Evolutionary conservation across 2,113 vertebrate species (phyloP).

Genomic region (Nycticorax nycticorax): DNA sequence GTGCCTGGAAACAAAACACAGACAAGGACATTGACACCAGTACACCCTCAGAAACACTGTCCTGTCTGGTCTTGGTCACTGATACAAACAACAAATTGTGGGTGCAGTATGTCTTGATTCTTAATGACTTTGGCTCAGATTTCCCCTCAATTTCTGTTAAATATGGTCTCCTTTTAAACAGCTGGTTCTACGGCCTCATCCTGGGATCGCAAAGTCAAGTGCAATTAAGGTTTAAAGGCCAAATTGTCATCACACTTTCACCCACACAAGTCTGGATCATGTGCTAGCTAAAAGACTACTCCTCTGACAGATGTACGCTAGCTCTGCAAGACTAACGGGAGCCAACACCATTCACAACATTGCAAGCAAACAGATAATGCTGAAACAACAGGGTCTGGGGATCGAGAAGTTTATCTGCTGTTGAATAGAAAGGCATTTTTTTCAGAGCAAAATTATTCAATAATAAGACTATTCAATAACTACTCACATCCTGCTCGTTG

Average conservation of each 20-base stretch:
- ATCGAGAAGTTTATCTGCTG: background rate
- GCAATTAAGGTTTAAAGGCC: background rate
- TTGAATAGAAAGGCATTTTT: background rate
- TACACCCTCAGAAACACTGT: background rate
- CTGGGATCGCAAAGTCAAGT: background rate
- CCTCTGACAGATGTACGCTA: fast-evolving
- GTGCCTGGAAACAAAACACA: slow-evolving; percentile 72
- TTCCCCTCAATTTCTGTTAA: background rate
- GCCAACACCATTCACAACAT: background rate
- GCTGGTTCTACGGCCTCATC: background rate
- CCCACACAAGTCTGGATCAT: background rate
- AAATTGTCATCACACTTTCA: background rate
- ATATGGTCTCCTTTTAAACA: background rate
- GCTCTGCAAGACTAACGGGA: fast-evolving
- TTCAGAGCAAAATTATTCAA: background rate
- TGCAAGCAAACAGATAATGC: background rate
- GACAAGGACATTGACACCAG: background rate
- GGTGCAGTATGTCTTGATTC: background rate
- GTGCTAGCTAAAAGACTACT: background rate
- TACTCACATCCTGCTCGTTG: background rate
- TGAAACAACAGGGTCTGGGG: background rate
- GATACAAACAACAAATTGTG: background rate
- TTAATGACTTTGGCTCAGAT: background rate
- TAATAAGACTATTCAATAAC: background rate
- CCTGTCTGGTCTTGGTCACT: background rate